Evolutionary conservation across 30 jellyfish, hydroid and myxozoan genomes (phyloP), one percentile per base, ranked within the genome.

Genomic region (Rhopilema esculentum): DNA sequence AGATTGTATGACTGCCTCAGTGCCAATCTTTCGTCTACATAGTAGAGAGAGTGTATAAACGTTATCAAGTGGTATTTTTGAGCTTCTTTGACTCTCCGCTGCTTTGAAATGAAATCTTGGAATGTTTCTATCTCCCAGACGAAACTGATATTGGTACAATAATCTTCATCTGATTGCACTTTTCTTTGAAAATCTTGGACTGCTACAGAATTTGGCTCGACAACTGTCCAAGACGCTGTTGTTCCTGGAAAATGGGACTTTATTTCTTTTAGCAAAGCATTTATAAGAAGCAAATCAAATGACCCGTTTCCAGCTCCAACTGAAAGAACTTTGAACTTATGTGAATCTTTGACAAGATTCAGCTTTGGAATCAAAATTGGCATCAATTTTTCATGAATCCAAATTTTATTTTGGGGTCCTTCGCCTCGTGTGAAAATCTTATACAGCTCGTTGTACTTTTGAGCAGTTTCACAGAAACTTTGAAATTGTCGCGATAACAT

Each of bases 291-390:
- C 33, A 66, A 22, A 66, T 66, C 77, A 32, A 66, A 66, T 1
- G 77, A 66, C 33, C 77, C 77, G n/a, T 66, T 22, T n/a, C 77
- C 77, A 66, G 50, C 16, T 20, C 77, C 77, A 23, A 66, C 77
- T 1, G 77, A 16, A 19, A 66, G 32, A 66, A 22, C 77, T 16
- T 22, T 66, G 52, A 66, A 8, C 33, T 66, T 21, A 8, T 23
- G 8, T 40, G 57, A 40, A 23, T 66, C 77, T 20, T 21, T 23
- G 20, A 4, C 77, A 22, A 66, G 33, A 16, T 66, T 20, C 19
- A 19, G 24, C 33, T 22, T 32, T 23, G 30, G 20, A 16, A 32
- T 16, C 30, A 66, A 32, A 66, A 66, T n/a, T 2, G 77, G 77
- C 22, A 66, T 23, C 20, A 66, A 20, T 16, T 66, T 29, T 21